These are phyloP conservation scores for Hyperopisus bebe DNA, from an alignment of 2,113 vertebrate species.

Conservation along the genomic window DNA sequence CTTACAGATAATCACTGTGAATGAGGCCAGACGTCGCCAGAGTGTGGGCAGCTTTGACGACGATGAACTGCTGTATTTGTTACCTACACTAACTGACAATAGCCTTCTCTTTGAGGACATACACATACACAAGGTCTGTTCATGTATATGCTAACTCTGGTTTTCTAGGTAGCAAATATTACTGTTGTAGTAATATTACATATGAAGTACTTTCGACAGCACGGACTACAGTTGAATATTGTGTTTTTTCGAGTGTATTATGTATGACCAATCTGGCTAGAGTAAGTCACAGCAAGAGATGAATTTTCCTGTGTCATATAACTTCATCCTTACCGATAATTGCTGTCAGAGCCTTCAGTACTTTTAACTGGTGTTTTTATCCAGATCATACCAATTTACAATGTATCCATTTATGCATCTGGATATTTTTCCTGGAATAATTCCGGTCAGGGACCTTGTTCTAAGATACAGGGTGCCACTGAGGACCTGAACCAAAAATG, in stretches of 20 bases:
- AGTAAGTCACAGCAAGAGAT: background rate
- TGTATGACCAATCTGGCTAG: background rate
- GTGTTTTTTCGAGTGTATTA: background rate
- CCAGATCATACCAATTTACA: background rate
- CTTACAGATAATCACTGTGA: slow-evolving; percentile 87
- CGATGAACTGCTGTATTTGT: slow-evolving; percentile 59
- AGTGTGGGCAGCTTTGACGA: slow-evolving; percentile 82
- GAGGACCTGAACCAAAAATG: background rate
- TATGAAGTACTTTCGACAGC: background rate
- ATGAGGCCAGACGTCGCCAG: slow-evolving; percentile 88
- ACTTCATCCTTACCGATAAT: background rate
- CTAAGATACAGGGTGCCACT: background rate
- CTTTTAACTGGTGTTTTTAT: background rate
- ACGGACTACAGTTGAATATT: background rate
- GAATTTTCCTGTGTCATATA: background rate
- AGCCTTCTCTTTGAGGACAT: slow-evolving; percentile 82
- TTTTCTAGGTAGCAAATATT: background rate
- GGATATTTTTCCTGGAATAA: background rate
- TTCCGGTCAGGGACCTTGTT: background rate
- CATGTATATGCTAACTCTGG: background rate
- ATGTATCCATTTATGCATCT: background rate
- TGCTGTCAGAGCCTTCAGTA: background rate
- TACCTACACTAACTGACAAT: slow-evolving; percentile 74
- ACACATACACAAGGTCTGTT: slow-evolving; percentile 82
- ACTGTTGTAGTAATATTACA: background rate